These are phyloP conservation scores for Anguilla pacifica DNA, from an alignment of 2,797 vertebrate genomes.

Conservation along the genomic window DNA sequence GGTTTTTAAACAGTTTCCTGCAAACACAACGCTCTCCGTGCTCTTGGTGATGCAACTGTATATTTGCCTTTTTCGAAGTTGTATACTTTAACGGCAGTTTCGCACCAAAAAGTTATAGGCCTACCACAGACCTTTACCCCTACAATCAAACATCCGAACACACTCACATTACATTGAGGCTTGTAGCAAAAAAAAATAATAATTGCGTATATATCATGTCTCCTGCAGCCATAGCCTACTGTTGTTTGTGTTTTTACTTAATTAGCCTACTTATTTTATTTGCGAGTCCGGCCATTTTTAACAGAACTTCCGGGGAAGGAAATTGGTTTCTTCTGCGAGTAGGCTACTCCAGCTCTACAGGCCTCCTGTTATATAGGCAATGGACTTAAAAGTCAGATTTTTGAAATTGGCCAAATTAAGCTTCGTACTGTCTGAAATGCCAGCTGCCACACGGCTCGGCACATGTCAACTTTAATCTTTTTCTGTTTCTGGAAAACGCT, in stretches of 20 bases:
- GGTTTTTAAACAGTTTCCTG: neutral
- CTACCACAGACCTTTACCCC: neutral
- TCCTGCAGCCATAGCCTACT: neutral
- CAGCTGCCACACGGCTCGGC: neutral
- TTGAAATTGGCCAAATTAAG: neutral
- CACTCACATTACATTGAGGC: neutral
- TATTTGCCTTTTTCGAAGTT: neutral
- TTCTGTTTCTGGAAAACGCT: neutral
- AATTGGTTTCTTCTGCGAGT: neutral
- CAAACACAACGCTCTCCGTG: neutral
- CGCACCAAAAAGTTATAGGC: neutral
- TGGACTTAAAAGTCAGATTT: neutral
- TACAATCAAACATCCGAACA: neutral
- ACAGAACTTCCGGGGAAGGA: neutral
- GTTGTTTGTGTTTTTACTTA: neutral
- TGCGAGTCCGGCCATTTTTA: neutral
- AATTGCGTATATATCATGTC: neutral
- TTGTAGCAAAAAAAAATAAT: neutral
- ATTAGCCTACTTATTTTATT: neutral
- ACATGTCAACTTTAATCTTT: neutral
- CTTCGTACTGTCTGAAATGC: neutral
- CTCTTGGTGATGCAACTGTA: neutral
- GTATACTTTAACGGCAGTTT: neutral
- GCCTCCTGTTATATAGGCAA: neutral
- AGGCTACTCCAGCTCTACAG: neutral